These are phyloP conservation scores for Gibbula magus DNA, from an alignment of 2,888 invertebrate species.

Conservation along the genomic window DNA sequence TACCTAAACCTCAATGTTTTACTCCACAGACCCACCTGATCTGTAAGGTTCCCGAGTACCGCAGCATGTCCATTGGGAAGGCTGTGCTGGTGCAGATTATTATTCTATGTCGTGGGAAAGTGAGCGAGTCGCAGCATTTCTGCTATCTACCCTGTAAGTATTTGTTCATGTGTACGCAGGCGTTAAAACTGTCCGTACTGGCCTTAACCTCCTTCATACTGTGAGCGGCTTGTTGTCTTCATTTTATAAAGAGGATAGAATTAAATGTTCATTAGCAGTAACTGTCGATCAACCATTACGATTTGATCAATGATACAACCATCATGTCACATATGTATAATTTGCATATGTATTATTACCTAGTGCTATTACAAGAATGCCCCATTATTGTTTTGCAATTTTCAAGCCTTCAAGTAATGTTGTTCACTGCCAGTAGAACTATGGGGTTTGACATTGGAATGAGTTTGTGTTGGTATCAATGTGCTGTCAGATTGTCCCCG, in stretches of 20 bases:
- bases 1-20: no score
- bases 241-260: not conserved
- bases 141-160: constrained; percentile 73
- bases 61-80: constrained; percentile 49
- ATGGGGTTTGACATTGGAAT: constrained; percentile 13
- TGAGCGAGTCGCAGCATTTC: constrained; percentile 74
- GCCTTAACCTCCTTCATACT: constrained; percentile 47
- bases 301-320: not conserved
- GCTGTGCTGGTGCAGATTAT: constrained; percentile 70
- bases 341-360: not conserved
- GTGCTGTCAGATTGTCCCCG: constrained; percentile 8
- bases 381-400: not conserved
- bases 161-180: not conserved
- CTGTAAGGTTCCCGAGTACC: constrained; percentile 74
- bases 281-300: not conserved
- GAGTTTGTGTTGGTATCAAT: constrained; percentile 5
- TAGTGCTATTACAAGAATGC: not conserved
- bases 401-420: not conserved
- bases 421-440: not conserved
- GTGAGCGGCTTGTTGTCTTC: constrained; percentile 41
- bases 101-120: constrained; percentile 72
- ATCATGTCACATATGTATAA: not conserved
- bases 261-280: not conserved
- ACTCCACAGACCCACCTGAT: constrained; percentile 75
- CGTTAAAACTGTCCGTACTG: constrained; percentile 26